These are phyloP conservation scores for Sminthurinus signatus DNA, from an alignment of 1,140 invertebrate genomes.

Conservation along the genomic window DNA sequence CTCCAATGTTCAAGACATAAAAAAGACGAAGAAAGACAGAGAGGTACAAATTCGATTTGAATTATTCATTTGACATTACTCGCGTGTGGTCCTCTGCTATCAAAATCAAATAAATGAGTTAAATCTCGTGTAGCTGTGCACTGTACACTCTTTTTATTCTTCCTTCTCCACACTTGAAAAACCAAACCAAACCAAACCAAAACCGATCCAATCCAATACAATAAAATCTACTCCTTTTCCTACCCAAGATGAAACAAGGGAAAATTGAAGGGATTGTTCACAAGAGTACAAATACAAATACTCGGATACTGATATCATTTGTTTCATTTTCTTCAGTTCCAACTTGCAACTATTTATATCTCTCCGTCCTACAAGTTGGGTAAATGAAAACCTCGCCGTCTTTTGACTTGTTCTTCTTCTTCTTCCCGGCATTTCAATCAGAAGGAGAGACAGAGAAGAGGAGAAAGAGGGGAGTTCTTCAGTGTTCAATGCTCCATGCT, in stretches of 20 bases:
- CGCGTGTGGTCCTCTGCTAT: constrained; percentile 39
- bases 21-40: background rate
- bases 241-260: background rate
- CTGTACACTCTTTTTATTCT: background rate
- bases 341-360: too few species aligned
- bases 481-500: background rate
- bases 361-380: too few species aligned
- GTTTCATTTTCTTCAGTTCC: too few species aligned
- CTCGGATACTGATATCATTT: too few species aligned
- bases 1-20: background rate
- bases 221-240: background rate
- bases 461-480: background rate
- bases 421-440: background rate
- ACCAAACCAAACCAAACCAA: background rate
- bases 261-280: too few species aligned
- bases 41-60: constrained; percentile 31
- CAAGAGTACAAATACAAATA: too few species aligned
- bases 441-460: background rate
- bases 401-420: too few species aligned
- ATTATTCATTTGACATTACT: constrained; percentile 40
- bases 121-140: background rate
- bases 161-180: background rate
- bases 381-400: too few species aligned
- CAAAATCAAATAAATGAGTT: constrained; percentile 38
- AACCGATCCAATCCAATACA: background rate